Percentiles rank a stretch among this genome's conserved stretches.
Evolutionary conservation across 2,888 invertebrate species (phyloP).

Genomic region (Chorisops tibialis): DNA sequence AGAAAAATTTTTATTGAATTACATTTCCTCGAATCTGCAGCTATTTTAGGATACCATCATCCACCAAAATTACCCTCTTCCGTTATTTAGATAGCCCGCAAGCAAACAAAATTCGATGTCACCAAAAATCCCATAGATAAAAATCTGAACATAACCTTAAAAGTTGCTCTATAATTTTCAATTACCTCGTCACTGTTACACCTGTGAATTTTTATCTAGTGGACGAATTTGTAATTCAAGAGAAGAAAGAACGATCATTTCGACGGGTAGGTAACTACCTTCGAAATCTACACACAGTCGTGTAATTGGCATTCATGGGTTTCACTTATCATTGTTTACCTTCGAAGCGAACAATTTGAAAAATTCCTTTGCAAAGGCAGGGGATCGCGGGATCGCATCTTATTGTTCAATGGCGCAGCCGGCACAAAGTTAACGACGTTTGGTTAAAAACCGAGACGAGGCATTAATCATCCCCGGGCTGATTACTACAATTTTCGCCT

Average conservation of each 20-base stretch:
- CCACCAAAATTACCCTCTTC: constrained; percentile 10
- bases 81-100: constrained; percentile 13
- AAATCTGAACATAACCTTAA: constrained; percentile 15
- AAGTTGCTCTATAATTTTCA: constrained; percentile 19
- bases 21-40: constrained; percentile 23
- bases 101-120: constrained; percentile 7
- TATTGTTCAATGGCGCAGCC: constrained; percentile 12
- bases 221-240: not conserved
- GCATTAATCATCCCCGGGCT: constrained; percentile 30
- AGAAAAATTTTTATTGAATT: constrained; percentile 18
- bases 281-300: constrained; percentile 2
- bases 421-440: constrained; percentile 30
- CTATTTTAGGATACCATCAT: constrained; percentile 4
- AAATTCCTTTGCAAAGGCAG: no score
- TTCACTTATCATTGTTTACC: constrained; percentile 32
- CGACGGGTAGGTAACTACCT: not conserved
- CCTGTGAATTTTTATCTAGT: not conserved
- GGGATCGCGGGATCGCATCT: not conserved
- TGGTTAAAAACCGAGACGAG: constrained; percentile 31
- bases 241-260: not conserved
- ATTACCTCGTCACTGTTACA: constrained; percentile 19
- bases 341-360: constrained; percentile 15
- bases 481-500: constrained; percentile 32
- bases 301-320: constrained; percentile 32
- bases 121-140: constrained; percentile 14